These are phyloP conservation scores for Cololabis saira DNA, from an alignment of 2,113 vertebrate genomes.

Conservation along the genomic window DNA sequence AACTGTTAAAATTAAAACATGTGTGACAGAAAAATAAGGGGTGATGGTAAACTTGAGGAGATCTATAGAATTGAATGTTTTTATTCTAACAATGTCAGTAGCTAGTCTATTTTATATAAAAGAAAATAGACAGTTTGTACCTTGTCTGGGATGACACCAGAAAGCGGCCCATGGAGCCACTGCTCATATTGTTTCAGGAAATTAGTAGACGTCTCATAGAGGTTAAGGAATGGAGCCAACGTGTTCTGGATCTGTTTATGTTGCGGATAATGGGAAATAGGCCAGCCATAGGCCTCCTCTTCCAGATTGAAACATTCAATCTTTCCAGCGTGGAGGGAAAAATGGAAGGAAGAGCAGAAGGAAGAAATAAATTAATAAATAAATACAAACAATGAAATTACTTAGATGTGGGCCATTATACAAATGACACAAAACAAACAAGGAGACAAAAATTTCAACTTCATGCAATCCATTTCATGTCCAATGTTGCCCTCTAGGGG, in stretches of 20 bases:
- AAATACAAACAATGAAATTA: neutral
- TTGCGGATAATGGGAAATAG: slow-evolving; percentile 85
- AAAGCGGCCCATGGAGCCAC: slow-evolving; percentile 85
- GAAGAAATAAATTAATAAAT: slow-evolving; percentile 3
- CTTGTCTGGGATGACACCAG: slow-evolving; percentile 86
- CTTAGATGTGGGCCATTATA: neutral
- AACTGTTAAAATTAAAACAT: too few species aligned
- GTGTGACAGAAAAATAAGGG: too few species aligned
- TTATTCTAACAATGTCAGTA: too few species aligned
- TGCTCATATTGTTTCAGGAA: slow-evolving; percentile 78
- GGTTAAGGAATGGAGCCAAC: slow-evolving; percentile 84
- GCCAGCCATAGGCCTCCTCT: slow-evolving; percentile 88
- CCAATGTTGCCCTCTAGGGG: slow-evolving; percentile 41
- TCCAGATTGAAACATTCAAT: slow-evolving; percentile 88
- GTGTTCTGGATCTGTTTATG: slow-evolving; percentile 84
- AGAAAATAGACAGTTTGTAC: slow-evolving; percentile 17
- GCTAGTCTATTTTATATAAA: neutral
- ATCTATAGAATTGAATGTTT: too few species aligned
- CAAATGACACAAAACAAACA: neutral
- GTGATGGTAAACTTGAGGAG: too few species aligned
- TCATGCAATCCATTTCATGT: neutral
- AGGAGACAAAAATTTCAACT: neutral
- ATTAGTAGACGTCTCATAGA: slow-evolving; percentile 84
- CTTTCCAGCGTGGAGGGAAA: slow-evolving; percentile 61
- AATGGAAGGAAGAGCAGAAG: neutral